These are phyloP conservation scores for Glossosoma conforme DNA, from an alignment of 1,140 invertebrate species.

Conservation along the genomic window DNA sequence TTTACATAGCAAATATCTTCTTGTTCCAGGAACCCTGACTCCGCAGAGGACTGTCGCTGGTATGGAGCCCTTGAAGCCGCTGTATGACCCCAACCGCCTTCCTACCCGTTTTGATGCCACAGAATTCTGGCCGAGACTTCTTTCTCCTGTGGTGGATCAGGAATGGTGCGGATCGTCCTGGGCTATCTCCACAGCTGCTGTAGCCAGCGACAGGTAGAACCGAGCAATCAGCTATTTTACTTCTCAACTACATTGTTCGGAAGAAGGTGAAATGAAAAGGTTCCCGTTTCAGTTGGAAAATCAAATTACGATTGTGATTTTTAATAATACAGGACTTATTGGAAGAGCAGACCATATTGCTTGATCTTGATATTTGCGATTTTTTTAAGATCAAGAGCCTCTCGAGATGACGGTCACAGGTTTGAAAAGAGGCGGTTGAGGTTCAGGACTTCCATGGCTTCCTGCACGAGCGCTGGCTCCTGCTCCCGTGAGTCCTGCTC, in stretches of 20 bases:
- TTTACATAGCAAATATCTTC: slow-evolving; percentile 3
- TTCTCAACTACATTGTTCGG: no score
- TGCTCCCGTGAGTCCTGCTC: slow-evolving; percentile 36
- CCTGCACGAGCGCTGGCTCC: slow-evolving; percentile 47
- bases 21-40: slow-evolving; percentile 50
- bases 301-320: no score
- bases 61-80: slow-evolving; percentile 64
- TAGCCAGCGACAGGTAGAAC: slow-evolving; percentile 76
- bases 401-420: slow-evolving; percentile 48
- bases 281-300: no score
- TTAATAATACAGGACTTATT: no score
- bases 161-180: slow-evolving; percentile 90
- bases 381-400: slow-evolving; percentile 41
- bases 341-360: no score
- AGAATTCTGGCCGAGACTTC: slow-evolving; percentile 64
- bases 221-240: no score
- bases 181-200: slow-evolving; percentile 80
- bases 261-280: no score
- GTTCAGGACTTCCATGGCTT: slow-evolving; percentile 47
- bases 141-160: slow-evolving; percentile 78
- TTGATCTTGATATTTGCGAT: no score
- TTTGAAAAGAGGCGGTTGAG: slow-evolving; percentile 42
- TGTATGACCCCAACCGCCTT: slow-evolving; percentile 54
- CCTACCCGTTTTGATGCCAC: slow-evolving; percentile 72
- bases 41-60: slow-evolving; percentile 56